A percentile compares a stretch with the other conserved stretches of the same genome.
phyloP scores from a whole-genome alignment of 2,113 vertebrate species.

The Perca flavescens region DNA sequence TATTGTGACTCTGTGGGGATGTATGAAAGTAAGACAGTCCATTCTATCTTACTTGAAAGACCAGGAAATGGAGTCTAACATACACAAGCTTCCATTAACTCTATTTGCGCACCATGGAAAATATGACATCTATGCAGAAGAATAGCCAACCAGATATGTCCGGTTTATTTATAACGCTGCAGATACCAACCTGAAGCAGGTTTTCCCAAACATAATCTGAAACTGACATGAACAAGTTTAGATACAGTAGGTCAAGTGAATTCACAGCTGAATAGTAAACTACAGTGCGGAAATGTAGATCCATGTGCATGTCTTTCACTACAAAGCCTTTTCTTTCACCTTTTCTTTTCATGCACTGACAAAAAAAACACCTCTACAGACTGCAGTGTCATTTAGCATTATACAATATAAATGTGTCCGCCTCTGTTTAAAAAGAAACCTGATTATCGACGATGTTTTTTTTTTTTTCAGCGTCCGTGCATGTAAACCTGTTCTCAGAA shows the following conservation, averaged over 20 bases:
- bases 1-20: neutral
- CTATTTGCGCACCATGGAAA: constrained; percentile 31
- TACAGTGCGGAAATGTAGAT: neutral
- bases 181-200: constrained; percentile 10
- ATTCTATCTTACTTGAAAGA: neutral
- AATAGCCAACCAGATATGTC: constrained; percentile 24
- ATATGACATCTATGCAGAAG: constrained; percentile 38
- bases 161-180: constrained; percentile 1
- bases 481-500: too few relatives aligned
- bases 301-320: too few relatives aligned
- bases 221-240: neutral
- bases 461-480: too few relatives aligned
- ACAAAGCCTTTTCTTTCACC: too few relatives aligned
- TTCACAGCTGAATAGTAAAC: too few relatives aligned
- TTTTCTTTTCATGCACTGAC: too few relatives aligned
- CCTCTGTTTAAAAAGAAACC: too few relatives aligned
- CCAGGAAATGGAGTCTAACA: constrained; percentile 25
- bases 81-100: constrained; percentile 42
- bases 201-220: neutral
- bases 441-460: too few relatives aligned
- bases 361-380: too few relatives aligned
- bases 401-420: too few relatives aligned
- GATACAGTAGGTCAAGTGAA: neutral
- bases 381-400: too few relatives aligned
- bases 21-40: constrained; percentile 20